Conservation (phyloP, 2,113 vertebrate genomes). For the Istiophorus platypterus region DNA sequence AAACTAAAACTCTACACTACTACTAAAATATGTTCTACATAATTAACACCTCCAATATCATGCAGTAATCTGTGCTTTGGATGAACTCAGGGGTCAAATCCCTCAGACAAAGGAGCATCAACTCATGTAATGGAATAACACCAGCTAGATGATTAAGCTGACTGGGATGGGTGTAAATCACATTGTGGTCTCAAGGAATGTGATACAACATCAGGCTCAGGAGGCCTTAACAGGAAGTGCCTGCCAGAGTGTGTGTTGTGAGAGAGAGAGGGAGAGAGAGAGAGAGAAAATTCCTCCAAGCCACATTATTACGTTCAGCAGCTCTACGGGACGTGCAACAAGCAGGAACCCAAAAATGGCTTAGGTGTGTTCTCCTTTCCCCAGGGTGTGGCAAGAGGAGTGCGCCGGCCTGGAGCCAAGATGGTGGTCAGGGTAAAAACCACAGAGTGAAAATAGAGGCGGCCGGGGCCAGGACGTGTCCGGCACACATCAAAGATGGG, state of each 20-base stretch:
- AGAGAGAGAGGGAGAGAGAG: constrained; percentile 39
- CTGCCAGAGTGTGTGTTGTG: constrained; percentile 48
- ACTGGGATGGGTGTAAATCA: constrained; percentile 62
- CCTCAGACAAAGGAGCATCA: constrained; percentile 37
- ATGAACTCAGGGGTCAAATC: constrained; percentile 51
- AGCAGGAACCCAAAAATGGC: constrained; percentile 74
- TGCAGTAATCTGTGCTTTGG: constrained; percentile 54
- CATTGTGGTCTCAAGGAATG: constrained; percentile 69
- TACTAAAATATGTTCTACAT: constrained; percentile 37
- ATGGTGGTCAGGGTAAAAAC: constrained; percentile 68
- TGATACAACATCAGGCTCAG: constrained; percentile 52
- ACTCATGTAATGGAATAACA: constrained; percentile 51
- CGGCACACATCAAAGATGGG: constrained; percentile 69
- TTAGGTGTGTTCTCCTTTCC: constrained; percentile 77
- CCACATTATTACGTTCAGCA: constrained; percentile 71
- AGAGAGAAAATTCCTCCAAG: constrained; percentile 70
- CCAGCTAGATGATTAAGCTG: constrained; percentile 55
- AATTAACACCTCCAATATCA: constrained; percentile 57
- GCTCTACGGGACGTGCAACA: constrained; percentile 63
- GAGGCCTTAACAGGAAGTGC: constrained; percentile 57
- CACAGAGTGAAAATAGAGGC: constrained; percentile 76
- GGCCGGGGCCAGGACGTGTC: constrained; percentile 58
- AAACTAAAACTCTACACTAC: constrained; percentile 14
- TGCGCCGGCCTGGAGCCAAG: constrained; percentile 74
- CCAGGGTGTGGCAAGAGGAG: constrained; percentile 76